Conservation (phyloP, 1,140 invertebrate genomes). For the Eubasilissa regina region DNA sequence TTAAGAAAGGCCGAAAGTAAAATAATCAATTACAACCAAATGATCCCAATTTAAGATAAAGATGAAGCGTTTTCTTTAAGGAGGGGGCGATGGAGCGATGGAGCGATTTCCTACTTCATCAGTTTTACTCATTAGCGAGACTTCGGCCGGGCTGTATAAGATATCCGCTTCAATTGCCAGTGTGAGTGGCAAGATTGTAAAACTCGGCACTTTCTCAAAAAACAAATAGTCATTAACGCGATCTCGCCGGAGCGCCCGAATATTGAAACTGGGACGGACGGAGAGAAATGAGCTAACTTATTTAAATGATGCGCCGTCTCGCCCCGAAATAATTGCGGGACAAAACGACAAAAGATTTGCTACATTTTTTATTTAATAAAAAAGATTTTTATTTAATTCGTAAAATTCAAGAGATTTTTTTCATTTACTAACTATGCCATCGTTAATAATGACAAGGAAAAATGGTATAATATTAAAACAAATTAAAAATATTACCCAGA, state of each 20-base stretch:
- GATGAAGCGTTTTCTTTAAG: constrained; percentile 47
- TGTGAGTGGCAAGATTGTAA: constrained; percentile 48
- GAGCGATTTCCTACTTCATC: constrained; percentile 59
- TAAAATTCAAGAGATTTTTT: too few relatives aligned
- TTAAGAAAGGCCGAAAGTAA: constrained; percentile 49
- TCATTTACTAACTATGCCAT: too few relatives aligned
- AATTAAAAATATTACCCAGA: too few relatives aligned
- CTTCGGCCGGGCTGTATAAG: constrained; percentile 30
- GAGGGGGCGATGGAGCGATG: constrained; percentile 30
- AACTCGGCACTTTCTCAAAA: constrained; percentile 51
- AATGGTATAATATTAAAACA: too few relatives aligned
- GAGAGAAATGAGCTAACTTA: constrained; percentile 25
- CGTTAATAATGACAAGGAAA: too few relatives aligned
- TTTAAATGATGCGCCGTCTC: constrained; percentile 35
- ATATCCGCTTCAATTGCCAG: constrained; percentile 26
- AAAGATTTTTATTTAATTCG: too few relatives aligned
- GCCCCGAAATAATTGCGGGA: constrained; percentile 30
- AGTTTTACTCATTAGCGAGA: constrained; percentile 58
- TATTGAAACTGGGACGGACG: constrained; percentile 15
- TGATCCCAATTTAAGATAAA: constrained; percentile 60
- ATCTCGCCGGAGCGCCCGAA: background rate
- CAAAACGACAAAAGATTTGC: constrained; percentile 12
- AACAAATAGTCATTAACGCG: constrained; percentile 55
- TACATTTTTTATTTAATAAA: background rate
- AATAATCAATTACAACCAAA: constrained; percentile 59